phyloP scores from a whole-genome alignment of 2,888 invertebrate species.

The Rutpela maculata region DNA sequence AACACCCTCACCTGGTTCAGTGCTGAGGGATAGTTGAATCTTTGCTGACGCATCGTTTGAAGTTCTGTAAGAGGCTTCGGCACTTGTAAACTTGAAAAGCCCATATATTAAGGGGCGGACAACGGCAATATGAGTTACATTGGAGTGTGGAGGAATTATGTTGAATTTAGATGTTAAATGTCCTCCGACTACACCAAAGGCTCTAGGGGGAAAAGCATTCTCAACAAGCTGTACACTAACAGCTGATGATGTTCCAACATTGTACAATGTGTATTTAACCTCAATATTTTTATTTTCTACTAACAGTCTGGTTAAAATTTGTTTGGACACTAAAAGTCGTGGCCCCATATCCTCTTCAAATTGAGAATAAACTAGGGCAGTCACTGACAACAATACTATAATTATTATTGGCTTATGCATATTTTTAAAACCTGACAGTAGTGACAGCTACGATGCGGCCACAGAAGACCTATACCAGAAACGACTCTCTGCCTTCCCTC shows the following conservation, averaged over 20 bases:
- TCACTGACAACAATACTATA: constrained; percentile 54
- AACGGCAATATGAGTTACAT: constrained; percentile 95
- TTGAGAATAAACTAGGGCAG: constrained; percentile 65
- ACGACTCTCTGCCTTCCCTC: too few species aligned
- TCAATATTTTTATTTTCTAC: constrained; percentile 98
- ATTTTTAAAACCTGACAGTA: background rate
- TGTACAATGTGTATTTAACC: constrained; percentile 95
- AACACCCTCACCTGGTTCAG: constrained; percentile 96
- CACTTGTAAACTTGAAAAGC: constrained; percentile 97
- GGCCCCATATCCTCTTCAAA: constrained; percentile 85
- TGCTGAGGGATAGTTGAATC: constrained; percentile 84
- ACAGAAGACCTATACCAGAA: too few species aligned
- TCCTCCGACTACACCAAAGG: constrained; percentile 93
- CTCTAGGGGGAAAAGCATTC: constrained; percentile 92
- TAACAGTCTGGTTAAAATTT: constrained; percentile 95
- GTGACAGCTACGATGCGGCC: constrained; percentile 40
- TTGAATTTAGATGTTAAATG: constrained; percentile 89
- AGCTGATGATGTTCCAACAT: constrained; percentile 94
- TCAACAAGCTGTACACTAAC: constrained; percentile 92
- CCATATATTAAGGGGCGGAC: constrained; percentile 93
- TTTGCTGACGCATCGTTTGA: constrained; percentile 76
- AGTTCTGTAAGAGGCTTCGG: constrained; percentile 91
- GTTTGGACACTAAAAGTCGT: constrained; percentile 91
- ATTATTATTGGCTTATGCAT: constrained; percentile 48
- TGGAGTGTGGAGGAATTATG: constrained; percentile 93